These are phyloP conservation scores for Apamea sordens DNA, from an alignment of 2,888 invertebrate species.

Conservation along the genomic window DNA sequence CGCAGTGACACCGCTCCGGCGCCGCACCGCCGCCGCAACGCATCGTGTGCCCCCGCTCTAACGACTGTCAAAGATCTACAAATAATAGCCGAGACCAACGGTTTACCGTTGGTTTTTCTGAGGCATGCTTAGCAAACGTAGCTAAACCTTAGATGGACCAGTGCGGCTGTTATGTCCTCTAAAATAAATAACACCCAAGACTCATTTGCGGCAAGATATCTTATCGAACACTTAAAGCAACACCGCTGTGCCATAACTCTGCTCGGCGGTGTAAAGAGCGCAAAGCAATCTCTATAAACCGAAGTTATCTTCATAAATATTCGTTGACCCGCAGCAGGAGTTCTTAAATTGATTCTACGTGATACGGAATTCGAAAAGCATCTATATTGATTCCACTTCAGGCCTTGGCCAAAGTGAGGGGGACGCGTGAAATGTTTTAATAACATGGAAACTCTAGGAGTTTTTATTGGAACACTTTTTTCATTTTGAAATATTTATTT, in stretches of 20 bases:
- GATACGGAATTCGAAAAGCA: constrained; percentile 82
- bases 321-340: constrained; percentile 86
- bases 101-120: not conserved
- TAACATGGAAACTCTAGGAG: constrained; percentile 57
- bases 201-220: constrained; percentile 55
- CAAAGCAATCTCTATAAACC: constrained; percentile 83
- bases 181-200: constrained; percentile 44
- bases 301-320: constrained; percentile 86
- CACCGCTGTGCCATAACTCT: constrained; percentile 57
- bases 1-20: too few relatives aligned
- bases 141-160: not conserved
- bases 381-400: constrained; percentile 77
- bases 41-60: too few relatives aligned
- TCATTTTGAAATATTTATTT: constrained; percentile 36
- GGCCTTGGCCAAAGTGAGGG: constrained; percentile 49
- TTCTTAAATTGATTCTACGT: constrained; percentile 88
- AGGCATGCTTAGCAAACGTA: not conserved
- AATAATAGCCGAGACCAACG: not conserved
- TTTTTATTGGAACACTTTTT: constrained; percentile 51
- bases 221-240: constrained; percentile 55
- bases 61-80: not conserved
- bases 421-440: constrained; percentile 69
- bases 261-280: constrained; percentile 71
- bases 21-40: too few relatives aligned
- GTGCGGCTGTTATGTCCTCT: not conserved